Conservation (phyloP, 2,888 invertebrate species). For the Petrophora chlorosata region DNA sequence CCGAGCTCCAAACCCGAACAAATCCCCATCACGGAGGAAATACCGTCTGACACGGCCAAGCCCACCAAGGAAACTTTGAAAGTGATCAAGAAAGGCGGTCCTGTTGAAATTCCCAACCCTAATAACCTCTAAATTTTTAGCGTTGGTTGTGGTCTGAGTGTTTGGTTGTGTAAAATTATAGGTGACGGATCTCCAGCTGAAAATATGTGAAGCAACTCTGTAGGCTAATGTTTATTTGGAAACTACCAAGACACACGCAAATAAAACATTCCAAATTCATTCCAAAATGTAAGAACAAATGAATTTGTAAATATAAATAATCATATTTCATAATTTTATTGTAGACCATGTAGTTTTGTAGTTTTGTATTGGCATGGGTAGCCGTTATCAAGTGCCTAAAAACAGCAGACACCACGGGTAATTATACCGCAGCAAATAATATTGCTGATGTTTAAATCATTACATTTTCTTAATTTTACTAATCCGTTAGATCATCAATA, state of each 20-base stretch:
- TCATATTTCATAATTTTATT: too few relatives aligned
- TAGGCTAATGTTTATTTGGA: neutral
- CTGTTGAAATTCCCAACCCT: conserved; percentile 73
- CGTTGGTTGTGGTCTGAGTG: conserved; percentile 33
- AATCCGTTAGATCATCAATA: conserved; percentile 2
- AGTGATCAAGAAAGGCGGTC: conserved; percentile 84
- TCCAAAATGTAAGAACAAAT: conserved; percentile 10
- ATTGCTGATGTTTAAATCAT: neutral
- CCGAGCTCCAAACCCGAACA: conserved; percentile 47
- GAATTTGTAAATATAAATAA: neutral
- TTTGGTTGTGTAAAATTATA: conserved; percentile 36
- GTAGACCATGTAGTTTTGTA: neutral
- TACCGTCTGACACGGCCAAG: conserved; percentile 79
- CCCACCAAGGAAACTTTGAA: conserved; percentile 82
- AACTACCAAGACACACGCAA: conserved; percentile 4
- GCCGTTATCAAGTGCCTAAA: conserved; percentile 24
- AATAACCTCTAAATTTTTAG: conserved; percentile 47
- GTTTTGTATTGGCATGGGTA: conserved; percentile 3
- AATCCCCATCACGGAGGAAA: conserved; percentile 82
- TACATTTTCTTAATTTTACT: neutral
- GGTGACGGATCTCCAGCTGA: conserved; percentile 38
- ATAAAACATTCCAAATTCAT: conserved; percentile 19
- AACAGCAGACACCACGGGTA: too few relatives aligned
- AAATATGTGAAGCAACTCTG: conserved; percentile 1
- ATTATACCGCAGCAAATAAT: too few relatives aligned